Evolutionary conservation across 2,113 vertebrate species (phyloP).

Genomic region (Anoura caudifer): DNA sequence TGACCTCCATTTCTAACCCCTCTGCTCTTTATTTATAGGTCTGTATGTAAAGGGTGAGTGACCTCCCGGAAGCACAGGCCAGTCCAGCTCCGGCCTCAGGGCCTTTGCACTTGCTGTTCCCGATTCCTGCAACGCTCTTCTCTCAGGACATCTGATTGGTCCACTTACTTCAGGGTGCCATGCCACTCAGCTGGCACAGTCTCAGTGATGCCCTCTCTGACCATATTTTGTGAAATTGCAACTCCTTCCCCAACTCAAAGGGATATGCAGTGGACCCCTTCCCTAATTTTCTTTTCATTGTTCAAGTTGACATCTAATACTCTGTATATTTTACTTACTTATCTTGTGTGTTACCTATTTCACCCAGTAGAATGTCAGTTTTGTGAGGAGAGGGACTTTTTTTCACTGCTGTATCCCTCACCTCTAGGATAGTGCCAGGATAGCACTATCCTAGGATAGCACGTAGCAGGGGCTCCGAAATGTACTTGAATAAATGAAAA

Average conservation of each 20-base stretch:
- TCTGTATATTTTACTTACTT: background rate
- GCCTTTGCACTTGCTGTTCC: background rate
- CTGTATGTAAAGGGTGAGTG: no score
- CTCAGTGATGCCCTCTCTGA: background rate
- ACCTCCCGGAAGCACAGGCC: background rate
- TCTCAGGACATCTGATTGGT: background rate
- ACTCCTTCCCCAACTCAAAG: background rate
- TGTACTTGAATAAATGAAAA: background rate
- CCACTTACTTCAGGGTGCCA: background rate
- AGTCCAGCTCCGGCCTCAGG: background rate
- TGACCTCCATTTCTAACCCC: background rate
- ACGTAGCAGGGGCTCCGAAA: background rate
- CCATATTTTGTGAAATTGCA: background rate
- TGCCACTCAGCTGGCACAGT: background rate
- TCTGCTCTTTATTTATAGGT: background rate
- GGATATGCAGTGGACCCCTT: background rate
- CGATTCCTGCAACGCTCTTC: background rate
- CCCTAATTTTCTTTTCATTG: background rate
- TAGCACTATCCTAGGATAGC: background rate
- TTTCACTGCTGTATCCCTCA: background rate
- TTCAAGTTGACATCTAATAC: background rate
- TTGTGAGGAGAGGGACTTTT: background rate
- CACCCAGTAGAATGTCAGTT: background rate
- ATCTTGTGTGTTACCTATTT: background rate
- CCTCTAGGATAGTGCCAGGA: background rate